Conservation (phyloP, 2,797 vertebrate genomes). For the Anas flavirostris region DNA sequence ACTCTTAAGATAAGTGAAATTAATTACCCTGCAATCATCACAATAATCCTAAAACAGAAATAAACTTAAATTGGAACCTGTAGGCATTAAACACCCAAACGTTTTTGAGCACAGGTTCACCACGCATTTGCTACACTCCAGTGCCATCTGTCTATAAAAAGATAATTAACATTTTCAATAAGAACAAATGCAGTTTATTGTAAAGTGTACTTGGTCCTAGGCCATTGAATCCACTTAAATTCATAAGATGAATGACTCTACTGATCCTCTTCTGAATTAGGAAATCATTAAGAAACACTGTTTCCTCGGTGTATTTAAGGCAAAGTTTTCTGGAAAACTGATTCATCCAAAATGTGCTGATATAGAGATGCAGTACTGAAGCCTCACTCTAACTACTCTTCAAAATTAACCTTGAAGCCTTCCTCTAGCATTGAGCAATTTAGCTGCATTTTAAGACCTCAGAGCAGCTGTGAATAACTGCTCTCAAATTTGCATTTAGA, state of each 20-base stretch:
- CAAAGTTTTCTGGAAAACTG: background rate
- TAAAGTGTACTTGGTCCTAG: background rate
- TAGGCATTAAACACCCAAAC: background rate
- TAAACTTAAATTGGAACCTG: conserved; percentile 13
- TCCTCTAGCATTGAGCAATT: background rate
- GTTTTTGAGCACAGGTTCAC: background rate
- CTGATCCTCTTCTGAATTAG: background rate
- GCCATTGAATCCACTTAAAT: background rate
- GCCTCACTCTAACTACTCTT: background rate
- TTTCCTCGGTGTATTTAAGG: background rate
- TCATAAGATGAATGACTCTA: background rate
- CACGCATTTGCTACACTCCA: conserved; percentile 59
- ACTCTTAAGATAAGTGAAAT: background rate
- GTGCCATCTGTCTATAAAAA: conserved; percentile 72
- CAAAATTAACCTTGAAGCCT: background rate
- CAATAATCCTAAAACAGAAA: background rate
- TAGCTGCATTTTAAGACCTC: conserved; percentile 15
- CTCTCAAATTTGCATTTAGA: background rate
- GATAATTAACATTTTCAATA: conserved; percentile 55
- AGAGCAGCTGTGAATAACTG: background rate
- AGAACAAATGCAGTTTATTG: background rate
- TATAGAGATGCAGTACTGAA: background rate
- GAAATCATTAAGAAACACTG: conserved; percentile 26
- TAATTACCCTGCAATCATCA: background rate
- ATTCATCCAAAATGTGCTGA: background rate